phyloP scores from a whole-genome alignment of 1,140 invertebrate genomes.

The Chionoecetes opilio region DNA sequence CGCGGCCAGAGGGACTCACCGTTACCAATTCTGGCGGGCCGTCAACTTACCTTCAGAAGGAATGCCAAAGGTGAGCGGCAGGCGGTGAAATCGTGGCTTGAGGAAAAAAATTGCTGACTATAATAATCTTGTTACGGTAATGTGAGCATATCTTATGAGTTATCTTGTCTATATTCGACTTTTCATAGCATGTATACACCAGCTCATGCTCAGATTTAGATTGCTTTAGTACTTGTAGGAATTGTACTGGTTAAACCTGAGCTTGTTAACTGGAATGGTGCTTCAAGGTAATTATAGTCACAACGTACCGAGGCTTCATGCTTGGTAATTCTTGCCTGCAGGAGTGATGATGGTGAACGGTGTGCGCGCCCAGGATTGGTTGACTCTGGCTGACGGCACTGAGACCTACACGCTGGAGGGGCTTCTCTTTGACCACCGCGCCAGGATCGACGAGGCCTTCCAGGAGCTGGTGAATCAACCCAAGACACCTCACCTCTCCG shows the following conservation, averaged over 20 bases:
- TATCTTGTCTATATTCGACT: too few relatives aligned
- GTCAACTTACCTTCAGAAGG: constrained; percentile 20
- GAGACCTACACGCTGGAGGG: constrained; percentile 42
- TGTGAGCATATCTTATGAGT: too few relatives aligned
- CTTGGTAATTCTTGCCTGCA: neutral
- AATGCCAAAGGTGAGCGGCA: constrained; percentile 43
- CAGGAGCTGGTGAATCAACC: neutral
- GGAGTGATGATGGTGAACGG: constrained; percentile 57
- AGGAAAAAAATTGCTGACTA: too few relatives aligned
- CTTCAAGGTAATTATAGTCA: neutral
- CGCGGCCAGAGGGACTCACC: constrained; percentile 7
- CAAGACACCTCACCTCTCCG: neutral
- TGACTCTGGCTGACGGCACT: constrained; percentile 49
- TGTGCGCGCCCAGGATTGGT: neutral
- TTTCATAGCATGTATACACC: too few relatives aligned
- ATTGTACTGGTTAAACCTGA: neutral
- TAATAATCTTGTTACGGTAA: too few relatives aligned
- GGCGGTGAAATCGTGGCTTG: too few relatives aligned
- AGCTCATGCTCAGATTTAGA: too few relatives aligned
- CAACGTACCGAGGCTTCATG: neutral
- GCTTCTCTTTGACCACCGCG: constrained; percentile 61
- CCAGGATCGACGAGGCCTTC: constrained; percentile 39
- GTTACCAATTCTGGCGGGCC: constrained; percentile 35
- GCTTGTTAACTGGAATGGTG: neutral
- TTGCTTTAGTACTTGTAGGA: constrained; percentile 4